Conservation (phyloP, 53 echinoderm and acorn worm genomes). For the Patiria pectinifera region DNA sequence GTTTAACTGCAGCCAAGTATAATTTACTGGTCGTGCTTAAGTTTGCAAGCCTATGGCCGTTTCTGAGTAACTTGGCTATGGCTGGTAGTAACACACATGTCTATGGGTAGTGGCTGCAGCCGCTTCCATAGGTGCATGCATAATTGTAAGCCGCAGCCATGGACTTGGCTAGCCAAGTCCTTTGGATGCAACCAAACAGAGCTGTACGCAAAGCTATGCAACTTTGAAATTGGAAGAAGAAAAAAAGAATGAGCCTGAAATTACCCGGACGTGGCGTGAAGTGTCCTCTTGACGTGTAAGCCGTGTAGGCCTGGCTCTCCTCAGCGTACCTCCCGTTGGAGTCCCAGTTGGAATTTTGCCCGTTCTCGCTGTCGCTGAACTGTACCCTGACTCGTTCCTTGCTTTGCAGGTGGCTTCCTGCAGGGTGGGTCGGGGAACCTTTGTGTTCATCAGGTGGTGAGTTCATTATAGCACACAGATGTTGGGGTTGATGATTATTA, state of each 20-base stretch:
- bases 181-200: too few species aligned
- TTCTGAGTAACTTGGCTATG: too few species aligned
- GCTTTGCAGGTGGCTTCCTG: conserved; percentile 14
- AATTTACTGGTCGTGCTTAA: too few species aligned
- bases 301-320: conserved; percentile 87
- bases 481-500: conserved; percentile 20
- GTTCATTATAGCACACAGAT: conserved; percentile 42
- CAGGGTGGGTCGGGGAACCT: conserved; percentile 53
- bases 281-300: conserved; percentile 83
- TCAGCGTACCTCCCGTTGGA: conserved; percentile 71
- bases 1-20: too few species aligned
- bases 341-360: conserved; percentile 38
- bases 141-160: too few species aligned
- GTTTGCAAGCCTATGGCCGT: too few species aligned
- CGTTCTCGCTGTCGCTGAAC: conserved; percentile 39
- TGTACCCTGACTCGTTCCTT: conserved; percentile 68
- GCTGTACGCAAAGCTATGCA: too few species aligned
- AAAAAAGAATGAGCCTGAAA: background rate
- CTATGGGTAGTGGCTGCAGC: too few species aligned
- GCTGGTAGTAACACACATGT: too few species aligned
- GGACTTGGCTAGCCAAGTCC: too few species aligned
- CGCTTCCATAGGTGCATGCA: too few species aligned
- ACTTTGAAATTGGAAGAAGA: too few species aligned
- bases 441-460: conserved; percentile 48
- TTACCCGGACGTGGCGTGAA: conserved; percentile 91